These are phyloP conservation scores for Halictus quadricinctus DNA, from an alignment of 2,888 invertebrate genomes.

Conservation along the genomic window DNA sequence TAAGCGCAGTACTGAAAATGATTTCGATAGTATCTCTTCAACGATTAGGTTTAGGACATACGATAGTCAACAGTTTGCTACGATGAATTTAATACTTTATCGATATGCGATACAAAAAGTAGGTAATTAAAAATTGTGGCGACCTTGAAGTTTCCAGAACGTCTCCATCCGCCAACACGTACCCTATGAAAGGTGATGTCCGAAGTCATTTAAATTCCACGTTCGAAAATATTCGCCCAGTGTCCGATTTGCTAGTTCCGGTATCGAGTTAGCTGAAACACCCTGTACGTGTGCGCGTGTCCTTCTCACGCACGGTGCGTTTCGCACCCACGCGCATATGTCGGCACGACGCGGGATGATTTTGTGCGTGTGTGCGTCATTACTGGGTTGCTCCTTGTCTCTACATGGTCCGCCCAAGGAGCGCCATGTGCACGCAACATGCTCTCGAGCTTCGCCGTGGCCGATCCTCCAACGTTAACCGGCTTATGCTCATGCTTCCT, in stretches of 20 bases:
- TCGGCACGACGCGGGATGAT: slow-evolving; percentile 1
- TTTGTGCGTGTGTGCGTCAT: slow-evolving; percentile 53
- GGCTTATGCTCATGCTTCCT: not conserved
- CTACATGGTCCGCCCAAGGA: slow-evolving; percentile 19
- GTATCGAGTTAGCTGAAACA: not conserved
- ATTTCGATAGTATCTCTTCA: no score
- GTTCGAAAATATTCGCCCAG: not conserved
- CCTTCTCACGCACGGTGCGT: not conserved
- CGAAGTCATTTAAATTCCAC: not conserved
- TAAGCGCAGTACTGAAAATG: no score
- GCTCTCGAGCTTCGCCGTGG: slow-evolving; percentile 39
- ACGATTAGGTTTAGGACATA: no score
- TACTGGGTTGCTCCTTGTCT: slow-evolving; percentile 27
- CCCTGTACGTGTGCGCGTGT: not conserved
- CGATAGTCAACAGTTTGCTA: no score
- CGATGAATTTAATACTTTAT: not conserved
- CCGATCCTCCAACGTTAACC: not conserved
- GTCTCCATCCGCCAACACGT: no score
- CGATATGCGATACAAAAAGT: not conserved
- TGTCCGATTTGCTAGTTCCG: not conserved
- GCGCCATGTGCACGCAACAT: slow-evolving; percentile 73
- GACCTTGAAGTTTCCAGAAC: no score
- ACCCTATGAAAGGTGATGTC: not conserved
- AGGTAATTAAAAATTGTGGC: not conserved
- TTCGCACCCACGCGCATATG: slow-evolving; percentile 26